These are phyloP conservation scores for Alsophila aescularia DNA, from an alignment of 2,888 invertebrate genomes.

Conservation along the genomic window DNA sequence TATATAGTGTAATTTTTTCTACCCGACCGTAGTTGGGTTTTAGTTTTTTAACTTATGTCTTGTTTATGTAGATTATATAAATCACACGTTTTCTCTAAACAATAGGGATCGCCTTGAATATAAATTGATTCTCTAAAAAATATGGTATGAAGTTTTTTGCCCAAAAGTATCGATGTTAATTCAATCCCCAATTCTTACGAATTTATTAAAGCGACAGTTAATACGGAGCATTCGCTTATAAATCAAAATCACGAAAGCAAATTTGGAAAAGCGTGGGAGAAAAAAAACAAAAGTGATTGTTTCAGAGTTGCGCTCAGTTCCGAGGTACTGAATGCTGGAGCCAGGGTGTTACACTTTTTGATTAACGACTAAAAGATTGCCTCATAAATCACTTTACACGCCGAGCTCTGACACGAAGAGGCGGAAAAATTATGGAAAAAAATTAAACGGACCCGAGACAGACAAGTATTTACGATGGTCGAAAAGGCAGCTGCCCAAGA, in stretches of 20 bases:
- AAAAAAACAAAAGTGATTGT: constrained; percentile 51
- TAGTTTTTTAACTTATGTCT: too few relatives aligned
- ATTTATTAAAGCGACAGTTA: constrained; percentile 26
- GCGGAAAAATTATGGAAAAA: constrained; percentile 60
- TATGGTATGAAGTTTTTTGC: constrained; percentile 7
- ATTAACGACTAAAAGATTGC: constrained; percentile 79
- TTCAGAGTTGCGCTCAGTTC: constrained; percentile 53
- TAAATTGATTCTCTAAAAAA: constrained; percentile 18
- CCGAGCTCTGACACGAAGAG: constrained; percentile 46
- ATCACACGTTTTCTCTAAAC: constrained; percentile 13
- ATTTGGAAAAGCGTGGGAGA: constrained; percentile 28
- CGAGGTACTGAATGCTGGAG: constrained; percentile 44
- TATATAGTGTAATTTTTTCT: too few relatives aligned
- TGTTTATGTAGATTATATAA: constrained; percentile 12
- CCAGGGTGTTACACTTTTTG: constrained; percentile 58
- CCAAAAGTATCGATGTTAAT: constrained; percentile 7
- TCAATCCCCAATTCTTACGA: constrained; percentile 9
- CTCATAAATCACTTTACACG: constrained; percentile 70
- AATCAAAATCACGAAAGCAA: constrained; percentile 38
- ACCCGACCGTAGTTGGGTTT: too few relatives aligned
- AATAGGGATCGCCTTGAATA: constrained; percentile 21
- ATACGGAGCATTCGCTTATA: constrained; percentile 21
- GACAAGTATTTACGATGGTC: constrained; percentile 56
- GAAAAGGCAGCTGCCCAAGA: constrained; percentile 39
- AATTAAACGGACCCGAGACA: constrained; percentile 52